A percentile compares a stretch with the other conserved stretches of the same genome.
phyloP scores from a whole-genome alignment of 2,113 vertebrate species.

The Megatriorchis doriae region DNA sequence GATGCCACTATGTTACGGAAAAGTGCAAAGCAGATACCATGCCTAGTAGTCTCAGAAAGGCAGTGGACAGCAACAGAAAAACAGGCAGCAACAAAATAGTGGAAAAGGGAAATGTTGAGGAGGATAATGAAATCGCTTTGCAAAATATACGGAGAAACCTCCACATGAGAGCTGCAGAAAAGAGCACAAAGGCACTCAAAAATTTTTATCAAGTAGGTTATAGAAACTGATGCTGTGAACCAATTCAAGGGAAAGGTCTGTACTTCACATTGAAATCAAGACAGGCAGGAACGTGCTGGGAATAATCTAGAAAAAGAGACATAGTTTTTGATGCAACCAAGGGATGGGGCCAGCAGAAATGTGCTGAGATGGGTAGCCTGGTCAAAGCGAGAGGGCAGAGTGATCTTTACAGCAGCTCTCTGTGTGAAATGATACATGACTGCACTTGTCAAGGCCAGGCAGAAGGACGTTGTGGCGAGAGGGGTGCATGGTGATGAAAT shows the following conservation, averaged over 20 bases:
- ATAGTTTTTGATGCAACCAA: not conserved
- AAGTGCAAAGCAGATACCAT: not conserved
- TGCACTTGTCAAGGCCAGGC: not conserved
- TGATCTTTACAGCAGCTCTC: not conserved
- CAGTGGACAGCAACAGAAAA: not conserved
- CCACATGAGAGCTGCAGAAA: not conserved
- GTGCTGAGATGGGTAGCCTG: not conserved
- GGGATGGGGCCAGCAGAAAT: not conserved
- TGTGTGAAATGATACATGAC: not conserved
- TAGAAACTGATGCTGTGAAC: not conserved
- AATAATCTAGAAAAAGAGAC: too few relatives aligned
- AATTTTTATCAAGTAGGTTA: fast-evolving
- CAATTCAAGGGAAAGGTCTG: not conserved
- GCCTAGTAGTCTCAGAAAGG: not conserved
- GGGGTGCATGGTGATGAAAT: not conserved
- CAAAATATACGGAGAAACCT: not conserved
- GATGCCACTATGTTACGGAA: fast-evolving
- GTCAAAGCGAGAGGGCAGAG: not conserved
- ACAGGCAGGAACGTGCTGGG: too few relatives aligned
- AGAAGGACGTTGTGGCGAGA: not conserved
- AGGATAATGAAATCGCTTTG: not conserved
- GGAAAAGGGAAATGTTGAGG: not conserved
- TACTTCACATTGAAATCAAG: fast-evolving
- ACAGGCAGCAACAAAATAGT: fast-evolving
- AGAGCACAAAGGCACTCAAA: not conserved